Conservation (phyloP, 2,888 invertebrate genomes). For the Polymixis flavicincta region DNA sequence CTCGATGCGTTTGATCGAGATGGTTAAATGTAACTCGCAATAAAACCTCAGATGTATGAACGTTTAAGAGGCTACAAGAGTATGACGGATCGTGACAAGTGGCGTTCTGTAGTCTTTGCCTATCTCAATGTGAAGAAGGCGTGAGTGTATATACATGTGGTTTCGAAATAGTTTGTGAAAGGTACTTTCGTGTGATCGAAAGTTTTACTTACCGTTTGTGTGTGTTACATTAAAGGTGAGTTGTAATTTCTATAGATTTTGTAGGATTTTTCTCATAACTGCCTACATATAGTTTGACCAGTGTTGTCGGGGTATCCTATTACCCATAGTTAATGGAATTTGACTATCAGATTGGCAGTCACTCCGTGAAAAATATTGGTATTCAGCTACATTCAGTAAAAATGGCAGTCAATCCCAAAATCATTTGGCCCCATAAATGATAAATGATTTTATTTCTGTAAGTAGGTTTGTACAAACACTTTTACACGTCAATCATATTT, state of each 20-base stretch:
- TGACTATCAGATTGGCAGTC: not conserved
- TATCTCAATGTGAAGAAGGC: no score
- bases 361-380: not conserved
- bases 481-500: no score
- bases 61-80: no score
- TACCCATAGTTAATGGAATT: not conserved
- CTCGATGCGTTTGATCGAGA: no score
- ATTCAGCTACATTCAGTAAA: not conserved
- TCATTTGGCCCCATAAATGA: no score
- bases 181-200: not conserved
- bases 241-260: not conserved
- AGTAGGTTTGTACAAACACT: no score
- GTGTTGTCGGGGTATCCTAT: not conserved
- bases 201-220: not conserved
- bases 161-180: not conserved
- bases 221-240: not conserved
- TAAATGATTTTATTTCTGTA: no score
- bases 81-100: no score
- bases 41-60: no score
- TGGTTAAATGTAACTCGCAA: no score
- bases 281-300: not conserved
- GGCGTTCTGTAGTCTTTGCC: no score
- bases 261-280: not conserved
- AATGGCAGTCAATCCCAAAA: not conserved
- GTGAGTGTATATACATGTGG: no score